phyloP scores from a whole-genome alignment of 2,113 vertebrate species.

The Micronycteris hirsuta region DNA sequence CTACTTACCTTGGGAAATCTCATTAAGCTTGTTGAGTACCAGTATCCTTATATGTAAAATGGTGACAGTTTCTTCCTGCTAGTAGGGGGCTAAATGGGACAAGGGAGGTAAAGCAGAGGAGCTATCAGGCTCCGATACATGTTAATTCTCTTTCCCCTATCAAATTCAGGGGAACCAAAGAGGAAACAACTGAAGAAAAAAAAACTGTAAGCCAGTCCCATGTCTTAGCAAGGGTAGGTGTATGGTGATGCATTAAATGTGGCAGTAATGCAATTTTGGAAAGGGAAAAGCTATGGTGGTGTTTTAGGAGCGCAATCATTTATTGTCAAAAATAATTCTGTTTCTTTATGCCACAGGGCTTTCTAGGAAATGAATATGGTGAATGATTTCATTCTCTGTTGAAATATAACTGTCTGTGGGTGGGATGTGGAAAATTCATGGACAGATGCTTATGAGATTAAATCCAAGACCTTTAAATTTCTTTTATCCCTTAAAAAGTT shows the following conservation, averaged over 20 bases:
- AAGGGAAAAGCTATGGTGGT: not conserved
- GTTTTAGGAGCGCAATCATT: conserved; percentile 1
- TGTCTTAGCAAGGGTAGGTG: not conserved
- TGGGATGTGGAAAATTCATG: not conserved
- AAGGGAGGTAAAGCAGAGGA: not conserved
- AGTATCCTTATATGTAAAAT: not conserved
- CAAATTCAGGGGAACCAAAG: not conserved
- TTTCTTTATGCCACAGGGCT: conserved; percentile 13
- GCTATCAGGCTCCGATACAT: not conserved
- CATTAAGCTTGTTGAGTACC: not conserved
- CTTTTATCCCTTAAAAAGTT: not conserved
- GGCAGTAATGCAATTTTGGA: not conserved
- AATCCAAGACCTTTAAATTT: not conserved
- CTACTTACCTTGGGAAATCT: not conserved
- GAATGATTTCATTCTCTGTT: conserved; percentile 16
- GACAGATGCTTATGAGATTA: not conserved
- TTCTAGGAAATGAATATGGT: conserved; percentile 14
- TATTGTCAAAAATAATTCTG: conserved; percentile 31
- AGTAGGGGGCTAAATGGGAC: not conserved
- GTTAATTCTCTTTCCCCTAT: not conserved
- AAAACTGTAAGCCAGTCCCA: not conserved
- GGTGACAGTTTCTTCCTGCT: not conserved
- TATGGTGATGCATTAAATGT: not conserved
- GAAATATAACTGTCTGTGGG: not conserved
- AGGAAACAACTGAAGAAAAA: not conserved